Percentiles rank a stretch among this genome's conserved stretches.
Conservation (phyloP, 2,797 vertebrate species). For the Anisognathus igniventris region DNA sequence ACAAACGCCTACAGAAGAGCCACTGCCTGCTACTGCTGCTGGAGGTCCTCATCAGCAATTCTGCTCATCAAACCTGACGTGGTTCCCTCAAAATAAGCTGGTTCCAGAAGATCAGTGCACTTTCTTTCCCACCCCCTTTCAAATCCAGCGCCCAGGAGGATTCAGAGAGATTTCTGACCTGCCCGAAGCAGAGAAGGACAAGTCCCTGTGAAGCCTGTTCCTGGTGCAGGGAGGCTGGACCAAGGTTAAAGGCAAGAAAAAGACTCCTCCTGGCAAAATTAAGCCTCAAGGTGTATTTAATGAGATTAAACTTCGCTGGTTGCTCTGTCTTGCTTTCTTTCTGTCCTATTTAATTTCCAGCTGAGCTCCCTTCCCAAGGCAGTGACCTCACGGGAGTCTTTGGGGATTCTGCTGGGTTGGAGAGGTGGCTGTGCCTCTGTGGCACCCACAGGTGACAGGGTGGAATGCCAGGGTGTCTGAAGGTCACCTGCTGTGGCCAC, state of each 20-base stretch:
- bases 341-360: background rate
- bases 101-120: background rate
- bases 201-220: background rate
- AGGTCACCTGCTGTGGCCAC: rapidly evolving
- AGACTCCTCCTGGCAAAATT: background rate
- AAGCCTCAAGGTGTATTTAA: slow-evolving; percentile 32
- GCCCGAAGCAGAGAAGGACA: background rate
- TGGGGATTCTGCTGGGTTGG: background rate
- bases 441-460: background rate
- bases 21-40: background rate
- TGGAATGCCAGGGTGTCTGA: background rate
- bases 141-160: background rate
- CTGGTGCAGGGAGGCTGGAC: background rate
- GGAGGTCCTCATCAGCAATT: background rate
- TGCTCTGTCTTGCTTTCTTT: background rate
- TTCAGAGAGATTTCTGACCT: background rate
- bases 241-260: background rate
- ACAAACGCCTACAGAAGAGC: background rate
- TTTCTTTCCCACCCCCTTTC: background rate
- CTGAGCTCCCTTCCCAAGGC: background rate
- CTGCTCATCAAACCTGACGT: background rate
- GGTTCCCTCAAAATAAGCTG: background rate
- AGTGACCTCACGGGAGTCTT: rapidly evolving
- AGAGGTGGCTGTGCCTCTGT: background rate
- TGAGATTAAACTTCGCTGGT: slow-evolving; percentile 28